Evolutionary conservation across 2,888 invertebrate species (phyloP).

Genomic region (Autographa pulchrina): DNA sequence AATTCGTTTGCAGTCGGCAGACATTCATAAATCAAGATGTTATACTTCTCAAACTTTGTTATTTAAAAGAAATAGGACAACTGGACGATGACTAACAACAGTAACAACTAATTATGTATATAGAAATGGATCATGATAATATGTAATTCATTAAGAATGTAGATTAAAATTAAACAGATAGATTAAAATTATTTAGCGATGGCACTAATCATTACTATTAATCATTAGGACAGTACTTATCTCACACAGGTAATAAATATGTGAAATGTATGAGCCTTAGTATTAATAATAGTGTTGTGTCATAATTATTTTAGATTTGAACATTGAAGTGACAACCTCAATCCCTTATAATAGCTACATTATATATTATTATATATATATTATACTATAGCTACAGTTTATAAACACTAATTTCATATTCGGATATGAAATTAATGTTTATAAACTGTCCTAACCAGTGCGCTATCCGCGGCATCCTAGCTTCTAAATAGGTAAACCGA

Average conservation of each 20-base stretch:
- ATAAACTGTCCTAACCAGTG: too few species aligned
- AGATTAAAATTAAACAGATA: conserved; percentile 4
- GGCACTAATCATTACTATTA: not conserved
- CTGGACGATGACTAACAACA: not conserved
- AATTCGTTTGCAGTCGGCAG: not conserved
- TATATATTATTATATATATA: too few species aligned
- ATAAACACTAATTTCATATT: too few species aligned
- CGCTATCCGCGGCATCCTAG: too few species aligned
- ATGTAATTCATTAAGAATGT: not conserved
- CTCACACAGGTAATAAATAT: not conserved
- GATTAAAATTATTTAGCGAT: conserved; percentile 1
- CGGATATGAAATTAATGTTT: too few species aligned
- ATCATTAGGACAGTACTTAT: not conserved
- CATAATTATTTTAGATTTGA: not conserved
- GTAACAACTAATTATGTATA: not conserved
- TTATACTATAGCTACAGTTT: too few species aligned
- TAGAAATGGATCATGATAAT: not conserved
- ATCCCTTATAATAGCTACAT: not conserved
- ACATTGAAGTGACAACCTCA: not conserved
- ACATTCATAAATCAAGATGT: conserved; percentile 1
- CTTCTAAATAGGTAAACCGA: too few species aligned
- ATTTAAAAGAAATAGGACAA: not conserved
- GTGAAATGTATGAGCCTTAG: not conserved
- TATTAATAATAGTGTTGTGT: not conserved
- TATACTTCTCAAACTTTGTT: not conserved